These are phyloP conservation scores for Poeciliopsis retropinna DNA, from an alignment of 2,113 vertebrate species.

Conservation along the genomic window DNA sequence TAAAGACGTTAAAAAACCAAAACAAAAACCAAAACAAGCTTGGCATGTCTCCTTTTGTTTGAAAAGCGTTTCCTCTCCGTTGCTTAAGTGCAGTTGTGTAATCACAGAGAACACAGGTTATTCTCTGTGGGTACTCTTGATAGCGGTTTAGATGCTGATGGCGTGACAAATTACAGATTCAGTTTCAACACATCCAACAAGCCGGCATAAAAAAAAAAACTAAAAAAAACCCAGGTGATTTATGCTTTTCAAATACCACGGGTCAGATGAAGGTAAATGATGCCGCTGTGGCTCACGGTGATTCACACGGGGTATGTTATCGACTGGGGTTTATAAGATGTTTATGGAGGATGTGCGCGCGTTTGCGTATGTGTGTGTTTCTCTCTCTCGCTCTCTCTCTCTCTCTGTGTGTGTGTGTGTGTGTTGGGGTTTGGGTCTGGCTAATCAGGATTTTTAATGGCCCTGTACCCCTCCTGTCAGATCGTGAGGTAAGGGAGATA, in stretches of 20 bases:
- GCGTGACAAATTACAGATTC: constrained; percentile 28
- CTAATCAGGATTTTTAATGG: constrained; percentile 63
- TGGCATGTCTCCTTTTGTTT: neutral
- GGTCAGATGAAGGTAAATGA: constrained; percentile 25
- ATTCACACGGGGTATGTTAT: constrained; percentile 20
- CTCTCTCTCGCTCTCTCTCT: no score
- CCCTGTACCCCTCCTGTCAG: constrained; percentile 58
- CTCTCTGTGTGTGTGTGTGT: constrained; percentile 16
- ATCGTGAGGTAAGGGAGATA: constrained; percentile 30
- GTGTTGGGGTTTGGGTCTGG: constrained; percentile 9
- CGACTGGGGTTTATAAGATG: constrained; percentile 15
- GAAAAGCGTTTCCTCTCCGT: constrained; percentile 24
- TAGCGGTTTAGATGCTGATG: constrained; percentile 23
- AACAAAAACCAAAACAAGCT: constrained; percentile 3
- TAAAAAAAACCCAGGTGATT: constrained; percentile 8
- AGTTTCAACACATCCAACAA: constrained; percentile 30
- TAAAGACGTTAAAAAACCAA: constrained; percentile 38
- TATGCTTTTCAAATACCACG: constrained; percentile 41
- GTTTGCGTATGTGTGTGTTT: constrained; percentile 19
- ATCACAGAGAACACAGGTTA: constrained; percentile 21
- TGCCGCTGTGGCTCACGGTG: constrained; percentile 19
- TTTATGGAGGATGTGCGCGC: constrained; percentile 24
- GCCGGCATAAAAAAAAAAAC: neutral
- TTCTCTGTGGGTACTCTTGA: neutral
- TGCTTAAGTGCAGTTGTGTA: constrained; percentile 14